Evolutionary conservation across 2,888 invertebrate species (phyloP), one percentile per base, ranked within the genome.

Genomic region (Hyppa rectilinea): DNA sequence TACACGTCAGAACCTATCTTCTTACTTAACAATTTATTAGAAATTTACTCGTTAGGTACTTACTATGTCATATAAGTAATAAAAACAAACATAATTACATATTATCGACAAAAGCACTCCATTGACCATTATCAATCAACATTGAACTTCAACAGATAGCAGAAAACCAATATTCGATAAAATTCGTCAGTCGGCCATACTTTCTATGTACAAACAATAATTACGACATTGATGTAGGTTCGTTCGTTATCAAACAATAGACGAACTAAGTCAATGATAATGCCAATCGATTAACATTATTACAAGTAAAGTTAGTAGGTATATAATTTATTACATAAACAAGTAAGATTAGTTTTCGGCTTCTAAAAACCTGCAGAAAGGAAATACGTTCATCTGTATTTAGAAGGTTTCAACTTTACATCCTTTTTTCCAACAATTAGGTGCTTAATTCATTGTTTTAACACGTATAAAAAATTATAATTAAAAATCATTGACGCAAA

Each of bases 111-210:
- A 72, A 53, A 73, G 34, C 40, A 40, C 67, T 55, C 23, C 20
- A 55, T 43, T 55, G 43, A 17, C 53, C 14, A 55, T 60, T 38
- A 60, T 74, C 59, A 68, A 68, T 74, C 68, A 69, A 69, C 55
- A 74, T 53, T 50, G 69, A 74, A 74, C 74, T 68, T 74, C 49
- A 68, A 60, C 26, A 7, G 74, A 74, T 50, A 74, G 12, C 23
- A 56, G 47, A 45, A 55, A 68, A 68, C 55, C 43, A 74, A 74
- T 74, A 61, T 31, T 49, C 34, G 74, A 74, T 74, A 55, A 68
- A 74, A 72, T 71, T 72, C 43, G 38, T n/a, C 56, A 45, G 52
- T 31, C 14, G 26, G 49, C 40, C 36, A 47, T 73, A 59, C 7
- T 53, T 69, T 34, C 12, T 50, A 69, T 38, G 9, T 0, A 14